Percentiles rank a stretch among this genome's conserved stretches.
Evolutionary conservation across 2,797 vertebrate species (phyloP).

Genomic region (Sarcophilus harrisii): DNA sequence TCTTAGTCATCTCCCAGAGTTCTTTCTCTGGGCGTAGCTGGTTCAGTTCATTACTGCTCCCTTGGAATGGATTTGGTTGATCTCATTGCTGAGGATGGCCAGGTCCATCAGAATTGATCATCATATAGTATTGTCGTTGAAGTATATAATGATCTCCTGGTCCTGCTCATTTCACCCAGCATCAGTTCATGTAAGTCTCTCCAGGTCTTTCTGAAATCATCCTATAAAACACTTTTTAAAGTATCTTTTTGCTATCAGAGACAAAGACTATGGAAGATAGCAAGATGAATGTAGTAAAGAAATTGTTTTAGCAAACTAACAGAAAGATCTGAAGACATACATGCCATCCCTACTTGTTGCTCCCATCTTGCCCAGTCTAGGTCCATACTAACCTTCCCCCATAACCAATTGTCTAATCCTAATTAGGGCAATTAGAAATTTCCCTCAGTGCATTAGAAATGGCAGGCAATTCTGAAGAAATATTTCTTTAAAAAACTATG

Average conservation of each 20-base stretch:
- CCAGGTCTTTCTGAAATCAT: too few species aligned
- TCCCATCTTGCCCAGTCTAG: neutral
- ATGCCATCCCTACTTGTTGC: neutral
- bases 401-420: constrained; percentile 35
- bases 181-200: too few species aligned
- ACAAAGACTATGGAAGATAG: neutral
- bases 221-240: neutral
- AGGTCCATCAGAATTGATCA: too few species aligned
- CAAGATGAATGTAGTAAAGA: neutral
- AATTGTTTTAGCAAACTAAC: neutral
- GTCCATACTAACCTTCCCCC: neutral
- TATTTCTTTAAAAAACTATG: constrained; percentile 16
- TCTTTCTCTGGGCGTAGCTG: too few species aligned
- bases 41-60: too few species aligned
- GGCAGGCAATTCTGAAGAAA: constrained; percentile 33
- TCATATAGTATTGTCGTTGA: too few species aligned
- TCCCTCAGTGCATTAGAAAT: neutral
- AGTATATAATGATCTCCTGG: too few species aligned
- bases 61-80: too few species aligned
- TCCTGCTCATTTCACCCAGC: too few species aligned
- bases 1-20: too few species aligned
- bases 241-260: neutral
- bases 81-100: too few species aligned
- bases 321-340: neutral
- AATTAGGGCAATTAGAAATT: constrained; percentile 42